phyloP scores from a whole-genome alignment of 37 sponge, comb jelly and placozoan genomes.

The Bolinopsis microptera region DNA sequence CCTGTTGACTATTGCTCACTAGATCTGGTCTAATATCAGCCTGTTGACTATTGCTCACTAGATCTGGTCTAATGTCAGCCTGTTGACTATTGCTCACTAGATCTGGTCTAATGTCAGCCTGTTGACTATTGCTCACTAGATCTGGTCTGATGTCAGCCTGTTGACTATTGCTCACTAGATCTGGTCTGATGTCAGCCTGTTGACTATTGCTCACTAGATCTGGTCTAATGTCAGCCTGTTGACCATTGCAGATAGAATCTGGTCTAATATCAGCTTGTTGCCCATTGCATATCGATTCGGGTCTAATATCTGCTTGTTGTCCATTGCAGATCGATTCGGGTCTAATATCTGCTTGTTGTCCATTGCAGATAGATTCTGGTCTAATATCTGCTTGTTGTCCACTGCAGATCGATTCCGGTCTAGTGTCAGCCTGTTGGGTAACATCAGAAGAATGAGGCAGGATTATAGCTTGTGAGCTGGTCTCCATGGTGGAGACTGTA shows the following conservation, averaged over 20 bases:
- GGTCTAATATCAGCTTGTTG: background rate
- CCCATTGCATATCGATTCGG: background rate
- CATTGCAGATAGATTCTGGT: background rate
- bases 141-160: background rate
- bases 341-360: background rate
- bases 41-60: background rate
- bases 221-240: background rate
- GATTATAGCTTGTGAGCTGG: background rate
- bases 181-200: background rate
- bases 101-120: background rate
- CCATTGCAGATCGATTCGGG: background rate
- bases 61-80: background rate
- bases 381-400: background rate
- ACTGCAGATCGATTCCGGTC: background rate
- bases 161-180: background rate
- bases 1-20: background rate
- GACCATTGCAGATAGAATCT: background rate
- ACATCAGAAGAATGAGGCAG: background rate
- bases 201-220: background rate
- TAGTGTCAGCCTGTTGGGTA: background rate
- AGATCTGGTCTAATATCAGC: background rate
- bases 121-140: background rate
- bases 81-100: background rate
- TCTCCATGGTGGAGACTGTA: background rate
- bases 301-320: background rate